These are phyloP conservation scores for Tyto alba DNA, from an alignment of 2,113 vertebrate genomes.

Conservation along the genomic window DNA sequence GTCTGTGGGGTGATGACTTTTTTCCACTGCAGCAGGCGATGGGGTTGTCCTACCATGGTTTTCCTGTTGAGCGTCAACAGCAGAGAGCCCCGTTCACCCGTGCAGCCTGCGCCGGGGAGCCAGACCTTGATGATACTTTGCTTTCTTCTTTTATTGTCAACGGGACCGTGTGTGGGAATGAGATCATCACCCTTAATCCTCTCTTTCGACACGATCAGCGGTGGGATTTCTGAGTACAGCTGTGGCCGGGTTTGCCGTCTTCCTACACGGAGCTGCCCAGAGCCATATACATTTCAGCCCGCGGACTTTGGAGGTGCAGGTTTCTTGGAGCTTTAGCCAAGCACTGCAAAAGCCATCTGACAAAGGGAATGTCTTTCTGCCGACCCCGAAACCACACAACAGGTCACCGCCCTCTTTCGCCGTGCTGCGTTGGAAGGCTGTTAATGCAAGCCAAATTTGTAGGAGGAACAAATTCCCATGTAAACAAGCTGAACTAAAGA, in stretches of 20 bases:
- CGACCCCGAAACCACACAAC: not conserved
- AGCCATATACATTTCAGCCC: not conserved
- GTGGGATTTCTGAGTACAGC: not conserved
- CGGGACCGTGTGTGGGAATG: not conserved
- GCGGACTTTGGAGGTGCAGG: fast-evolving
- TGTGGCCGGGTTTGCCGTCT: not conserved
- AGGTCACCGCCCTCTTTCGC: not conserved
- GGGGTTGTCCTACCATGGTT: conserved; percentile 20
- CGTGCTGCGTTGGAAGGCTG: not conserved
- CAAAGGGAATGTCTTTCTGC: not conserved
- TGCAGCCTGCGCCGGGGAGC: not conserved
- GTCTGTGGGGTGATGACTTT: conserved; percentile 10
- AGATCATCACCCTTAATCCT: not conserved
- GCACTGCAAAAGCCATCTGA: not conserved
- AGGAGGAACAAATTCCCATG: not conserved
- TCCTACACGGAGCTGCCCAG: fast-evolving
- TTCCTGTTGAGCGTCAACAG: not conserved
- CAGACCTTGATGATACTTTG: not conserved
- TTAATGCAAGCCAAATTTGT: not conserved
- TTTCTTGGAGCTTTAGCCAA: not conserved
- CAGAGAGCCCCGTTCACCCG: not conserved
- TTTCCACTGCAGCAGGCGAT: conserved; percentile 19
- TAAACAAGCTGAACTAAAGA: not conserved
- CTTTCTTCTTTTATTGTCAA: not conserved
- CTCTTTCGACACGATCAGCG: fast-evolving